A percentile compares a stretch with the other conserved stretches of the same genome.
Conservation (phyloP, 2,797 vertebrate species). For the Steatocranus sp. region DNA sequence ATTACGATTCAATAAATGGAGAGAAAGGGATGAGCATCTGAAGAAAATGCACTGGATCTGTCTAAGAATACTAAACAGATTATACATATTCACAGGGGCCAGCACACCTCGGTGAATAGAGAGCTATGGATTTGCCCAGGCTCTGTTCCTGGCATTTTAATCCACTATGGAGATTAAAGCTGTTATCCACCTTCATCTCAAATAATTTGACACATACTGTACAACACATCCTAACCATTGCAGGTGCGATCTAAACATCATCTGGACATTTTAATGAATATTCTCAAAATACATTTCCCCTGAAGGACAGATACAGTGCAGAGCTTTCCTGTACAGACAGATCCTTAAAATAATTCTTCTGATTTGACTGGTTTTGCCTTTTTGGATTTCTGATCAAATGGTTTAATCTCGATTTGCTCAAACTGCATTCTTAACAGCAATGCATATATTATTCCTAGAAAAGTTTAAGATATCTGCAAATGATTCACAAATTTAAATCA, state of each 20-base stretch:
- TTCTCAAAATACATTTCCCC: neutral
- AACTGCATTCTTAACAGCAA: neutral
- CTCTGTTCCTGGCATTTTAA: slow-evolving; percentile 69
- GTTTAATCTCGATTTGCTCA: neutral
- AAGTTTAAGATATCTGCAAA: neutral
- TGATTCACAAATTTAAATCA: neutral
- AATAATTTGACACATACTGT: slow-evolving; percentile 45
- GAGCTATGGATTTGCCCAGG: slow-evolving; percentile 73
- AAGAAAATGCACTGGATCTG: slow-evolving; percentile 73
- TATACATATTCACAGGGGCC: slow-evolving; percentile 67
- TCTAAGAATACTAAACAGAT: slow-evolving; percentile 80
- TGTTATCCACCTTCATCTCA: slow-evolving; percentile 75
- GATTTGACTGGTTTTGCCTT: neutral
- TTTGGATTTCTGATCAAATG: neutral
- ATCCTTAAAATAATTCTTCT: neutral
- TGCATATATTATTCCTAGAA: neutral
- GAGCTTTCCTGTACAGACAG: neutral
- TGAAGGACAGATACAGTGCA: neutral
- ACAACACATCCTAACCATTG: neutral
- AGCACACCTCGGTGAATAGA: slow-evolving; percentile 62
- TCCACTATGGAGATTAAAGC: slow-evolving; percentile 74
- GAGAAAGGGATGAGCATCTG: slow-evolving; percentile 51
- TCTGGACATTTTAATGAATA: neutral
- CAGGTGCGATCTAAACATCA: neutral
- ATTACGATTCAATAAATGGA: slow-evolving; percentile 73